Conservation (phyloP, 2,888 invertebrate genomes). For the Drosophila suboccidentalis region DNA sequence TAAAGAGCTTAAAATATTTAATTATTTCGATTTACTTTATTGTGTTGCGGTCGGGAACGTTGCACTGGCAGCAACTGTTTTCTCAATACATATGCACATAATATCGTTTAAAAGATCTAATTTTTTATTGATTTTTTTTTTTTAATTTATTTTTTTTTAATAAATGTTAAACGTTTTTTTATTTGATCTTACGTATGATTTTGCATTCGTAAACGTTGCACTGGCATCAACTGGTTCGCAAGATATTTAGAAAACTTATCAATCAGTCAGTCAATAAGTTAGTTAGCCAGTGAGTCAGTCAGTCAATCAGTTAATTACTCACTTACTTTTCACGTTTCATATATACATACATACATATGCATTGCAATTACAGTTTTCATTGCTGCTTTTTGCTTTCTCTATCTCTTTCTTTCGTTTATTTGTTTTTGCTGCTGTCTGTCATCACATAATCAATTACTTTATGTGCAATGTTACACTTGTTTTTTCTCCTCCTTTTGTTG, state of each 20-base stretch:
- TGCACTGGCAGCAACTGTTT: neutral
- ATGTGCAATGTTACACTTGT: conserved; percentile 43
- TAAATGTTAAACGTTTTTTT: neutral
- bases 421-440: conserved; percentile 31
- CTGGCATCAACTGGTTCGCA: neutral
- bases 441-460: conserved; percentile 55
- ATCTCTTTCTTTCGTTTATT: neutral
- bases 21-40: neutral
- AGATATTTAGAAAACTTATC: neutral
- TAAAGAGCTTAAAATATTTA: neutral
- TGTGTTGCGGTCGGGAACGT: neutral
- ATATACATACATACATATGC: conserved; percentile 14
- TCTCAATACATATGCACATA: too few relatives aligned
- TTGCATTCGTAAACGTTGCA: neutral
- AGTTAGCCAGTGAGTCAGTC: conserved; percentile 8
- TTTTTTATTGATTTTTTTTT: neutral
- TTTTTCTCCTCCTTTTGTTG: conserved; percentile 13
- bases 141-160: neutral
- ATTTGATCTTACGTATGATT: neutral
- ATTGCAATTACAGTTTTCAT: conserved; percentile 9
- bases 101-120: too few relatives aligned
- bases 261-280: conserved; percentile 2
- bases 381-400: conserved; percentile 11
- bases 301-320: conserved; percentile 43
- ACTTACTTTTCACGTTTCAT: conserved; percentile 38